A percentile compares a stretch with the other conserved stretches of the same genome.
phyloP scores from a whole-genome alignment of 1,140 invertebrate genomes.

The Aphelinus atriplicis region DNA sequence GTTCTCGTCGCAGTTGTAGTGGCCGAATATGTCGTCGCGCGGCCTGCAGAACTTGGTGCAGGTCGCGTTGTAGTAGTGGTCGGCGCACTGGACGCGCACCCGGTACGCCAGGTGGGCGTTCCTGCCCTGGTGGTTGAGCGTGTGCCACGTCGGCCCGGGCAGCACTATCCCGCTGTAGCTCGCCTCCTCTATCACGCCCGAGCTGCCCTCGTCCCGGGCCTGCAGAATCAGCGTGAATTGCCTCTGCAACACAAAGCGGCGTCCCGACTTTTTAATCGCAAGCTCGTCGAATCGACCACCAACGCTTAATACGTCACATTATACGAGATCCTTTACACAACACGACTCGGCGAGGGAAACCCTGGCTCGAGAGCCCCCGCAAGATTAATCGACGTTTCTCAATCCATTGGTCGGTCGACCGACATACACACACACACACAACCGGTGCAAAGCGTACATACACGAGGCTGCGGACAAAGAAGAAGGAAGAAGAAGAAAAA shows the following conservation, averaged over 20 bases:
- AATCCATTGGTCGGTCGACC: slow-evolving; percentile 28
- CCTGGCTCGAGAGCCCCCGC: background rate
- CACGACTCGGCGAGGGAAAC: background rate
- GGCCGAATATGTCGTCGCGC: slow-evolving; percentile 92
- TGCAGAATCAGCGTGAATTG: slow-evolving; percentile 91
- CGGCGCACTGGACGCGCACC: slow-evolving; percentile 89
- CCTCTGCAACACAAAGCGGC: slow-evolving; percentile 70
- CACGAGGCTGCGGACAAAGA: slow-evolving; percentile 1
- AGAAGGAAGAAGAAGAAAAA: background rate
- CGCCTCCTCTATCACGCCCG: slow-evolving; percentile 85
- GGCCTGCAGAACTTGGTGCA: slow-evolving; percentile 94
- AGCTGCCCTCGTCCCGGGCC: slow-evolving; percentile 82
- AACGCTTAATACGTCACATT: too few species aligned
- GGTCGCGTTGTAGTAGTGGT: slow-evolving; percentile 93
- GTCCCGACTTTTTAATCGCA: too few species aligned
- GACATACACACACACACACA: background rate
- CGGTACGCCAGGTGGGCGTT: slow-evolving; percentile 83
- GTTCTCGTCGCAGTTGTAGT: slow-evolving; percentile 88
- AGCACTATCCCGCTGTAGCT: slow-evolving; percentile 90
- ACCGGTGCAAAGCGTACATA: slow-evolving; percentile 28
- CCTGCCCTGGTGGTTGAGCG: slow-evolving; percentile 80
- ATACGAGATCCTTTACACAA: background rate
- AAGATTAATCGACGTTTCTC: slow-evolving; percentile 36
- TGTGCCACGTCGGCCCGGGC: slow-evolving; percentile 90
- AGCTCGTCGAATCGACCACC: too few species aligned